Evolutionary conservation across 92 coral and sea anemone genomes (phyloP), one percentile per base, ranked within the genome.

Genomic region (Epizoanthus illoricatus): DNA sequence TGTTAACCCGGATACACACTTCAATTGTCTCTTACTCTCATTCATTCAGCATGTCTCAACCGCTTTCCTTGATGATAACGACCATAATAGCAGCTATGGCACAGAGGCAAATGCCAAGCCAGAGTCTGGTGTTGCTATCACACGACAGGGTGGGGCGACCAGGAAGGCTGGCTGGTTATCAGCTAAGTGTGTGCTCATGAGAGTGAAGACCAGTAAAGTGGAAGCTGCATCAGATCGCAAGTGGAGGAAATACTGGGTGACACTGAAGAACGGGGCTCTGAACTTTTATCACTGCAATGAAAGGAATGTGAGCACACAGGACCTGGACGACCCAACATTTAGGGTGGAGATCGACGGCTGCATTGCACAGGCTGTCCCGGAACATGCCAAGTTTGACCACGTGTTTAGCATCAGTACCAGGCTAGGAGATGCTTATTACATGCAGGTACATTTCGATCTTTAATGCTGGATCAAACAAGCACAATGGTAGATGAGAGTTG

Each of bases 201-300:
- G 99, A 85, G 92, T 93, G 19, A 94, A 92, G 79, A 86, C 89
- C 65, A 87, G 85, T 62, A 91, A 94, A 64, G 85, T 93, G 18
- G 99, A 97, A 33, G 89, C 86, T 55, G 94, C 97, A 0, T 91
- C 98, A 24, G 94, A 87, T 74, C 79, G 97, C 71, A 97, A 97
- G 75, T 97, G 99, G 99, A 94, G 92, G 52, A 97, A 94, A 73
- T 94, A 89, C 84, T 97, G 99, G 99, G 97, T 97, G 84, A 89
- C 95, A 16, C 86, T 97, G 75, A 91, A 85, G 66, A 92, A 83
- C 62, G 92, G 92, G 20, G 92, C 94, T 3, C 81, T 97, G 81
- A 97, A 97, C 70, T 91, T 97, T 58, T 90, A 93, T 81, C 94
- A 91, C 42, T 97, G 99, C 69, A 94, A 91, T 85, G 98, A 97